A percentile compares a stretch with the other conserved stretches of the same genome.
phyloP scores from a whole-genome alignment of 2,797 vertebrate genomes.

The Erpetoichthys calabaricus region DNA sequence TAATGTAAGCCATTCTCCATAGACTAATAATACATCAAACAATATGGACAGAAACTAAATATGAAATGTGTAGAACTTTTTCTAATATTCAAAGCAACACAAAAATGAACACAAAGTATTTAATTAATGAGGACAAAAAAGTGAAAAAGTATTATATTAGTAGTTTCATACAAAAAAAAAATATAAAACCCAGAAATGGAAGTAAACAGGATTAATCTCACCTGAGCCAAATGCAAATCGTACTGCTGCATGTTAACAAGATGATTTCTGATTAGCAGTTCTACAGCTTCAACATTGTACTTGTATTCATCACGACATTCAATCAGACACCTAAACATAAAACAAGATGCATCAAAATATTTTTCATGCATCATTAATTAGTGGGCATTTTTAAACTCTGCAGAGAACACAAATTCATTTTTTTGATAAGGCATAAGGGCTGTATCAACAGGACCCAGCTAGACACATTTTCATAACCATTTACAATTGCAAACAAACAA shows the following conservation, averaged over 20 bases:
- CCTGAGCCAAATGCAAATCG: slow-evolving; percentile 94
- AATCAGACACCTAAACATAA: slow-evolving; percentile 74
- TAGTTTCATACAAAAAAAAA: background rate
- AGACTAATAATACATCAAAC: slow-evolving; percentile 51
- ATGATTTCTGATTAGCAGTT: slow-evolving; percentile 92
- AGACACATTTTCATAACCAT: no score
- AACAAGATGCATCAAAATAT: background rate
- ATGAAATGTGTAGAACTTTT: background rate
- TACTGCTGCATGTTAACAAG: slow-evolving; percentile 98
- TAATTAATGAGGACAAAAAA: background rate
- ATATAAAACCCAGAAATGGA: background rate
- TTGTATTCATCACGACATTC: slow-evolving; percentile 97
- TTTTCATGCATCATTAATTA: no score
- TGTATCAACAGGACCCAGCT: no score
- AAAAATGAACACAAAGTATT: background rate
- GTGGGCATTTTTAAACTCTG: background rate
- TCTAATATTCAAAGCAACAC: background rate
- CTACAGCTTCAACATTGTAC: slow-evolving; percentile 95
- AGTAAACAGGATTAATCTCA: slow-evolving; percentile 26
- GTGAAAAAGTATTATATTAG: background rate
- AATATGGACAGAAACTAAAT: background rate
- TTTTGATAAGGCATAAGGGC: background rate
- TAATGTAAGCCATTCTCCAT: slow-evolving; percentile 99
- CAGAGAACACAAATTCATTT: background rate
- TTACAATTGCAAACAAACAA: no score